phyloP scores from a whole-genome alignment of 2,797 vertebrate genomes.

The Pampus argenteus region DNA sequence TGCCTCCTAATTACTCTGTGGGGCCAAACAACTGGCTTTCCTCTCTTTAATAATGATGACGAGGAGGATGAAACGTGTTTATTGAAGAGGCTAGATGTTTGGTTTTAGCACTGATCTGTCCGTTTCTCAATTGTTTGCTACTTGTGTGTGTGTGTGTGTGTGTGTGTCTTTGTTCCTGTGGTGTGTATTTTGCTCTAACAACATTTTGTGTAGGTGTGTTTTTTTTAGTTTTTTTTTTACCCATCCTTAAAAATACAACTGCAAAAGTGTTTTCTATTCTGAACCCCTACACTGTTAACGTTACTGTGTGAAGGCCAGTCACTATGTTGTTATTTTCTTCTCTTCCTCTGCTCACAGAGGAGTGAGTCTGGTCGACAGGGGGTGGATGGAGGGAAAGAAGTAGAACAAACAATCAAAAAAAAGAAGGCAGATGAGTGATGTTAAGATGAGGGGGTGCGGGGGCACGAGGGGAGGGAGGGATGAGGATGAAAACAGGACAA shows the following conservation, averaged over 20 bases:
- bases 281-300: slow-evolving; percentile 35
- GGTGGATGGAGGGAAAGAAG: slow-evolving; percentile 46
- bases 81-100: slow-evolving; percentile 58
- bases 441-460: slow-evolving; percentile 44
- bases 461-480: slow-evolving; percentile 16
- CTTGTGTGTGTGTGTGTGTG: slow-evolving; percentile 16
- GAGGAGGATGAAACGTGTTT: slow-evolving; percentile 50
- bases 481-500: slow-evolving; percentile 31
- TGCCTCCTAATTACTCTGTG: slow-evolving; percentile 51
- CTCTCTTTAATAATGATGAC: slow-evolving; percentile 38
- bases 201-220: background rate
- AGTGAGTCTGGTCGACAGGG: slow-evolving; percentile 47
- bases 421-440: slow-evolving; percentile 58
- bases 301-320: slow-evolving; percentile 49
- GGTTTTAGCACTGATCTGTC: slow-evolving; percentile 51
- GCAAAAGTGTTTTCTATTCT: background rate
- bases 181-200: slow-evolving; percentile 23
- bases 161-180: slow-evolving; percentile 33
- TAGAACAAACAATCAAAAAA: slow-evolving; percentile 54
- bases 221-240: slow-evolving; percentile 1
- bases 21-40: slow-evolving; percentile 55
- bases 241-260: background rate
- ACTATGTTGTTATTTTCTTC: slow-evolving; percentile 59
- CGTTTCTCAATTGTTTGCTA: slow-evolving; percentile 31
- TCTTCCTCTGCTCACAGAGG: slow-evolving; percentile 47